A percentile compares a stretch with the other conserved stretches of the same genome.
These are phyloP conservation scores for Phylloscopus whistleri DNA, from an alignment of 2,113 vertebrate species.

Conservation along the genomic window DNA sequence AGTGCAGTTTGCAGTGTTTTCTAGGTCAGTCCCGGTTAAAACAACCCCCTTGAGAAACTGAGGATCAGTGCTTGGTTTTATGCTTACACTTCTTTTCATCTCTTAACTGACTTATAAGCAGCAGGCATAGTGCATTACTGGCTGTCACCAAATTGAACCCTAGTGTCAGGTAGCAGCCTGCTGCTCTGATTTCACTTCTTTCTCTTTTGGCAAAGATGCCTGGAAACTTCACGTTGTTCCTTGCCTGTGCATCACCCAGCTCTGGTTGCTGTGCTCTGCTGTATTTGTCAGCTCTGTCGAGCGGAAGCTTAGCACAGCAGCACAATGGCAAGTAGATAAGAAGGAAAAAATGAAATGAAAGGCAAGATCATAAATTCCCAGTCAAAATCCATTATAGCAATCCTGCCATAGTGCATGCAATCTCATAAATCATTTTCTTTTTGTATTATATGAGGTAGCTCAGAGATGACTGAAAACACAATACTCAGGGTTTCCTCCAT, in stretches of 20 bases:
- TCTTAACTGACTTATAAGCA: neutral
- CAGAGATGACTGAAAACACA: neutral
- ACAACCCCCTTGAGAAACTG: neutral
- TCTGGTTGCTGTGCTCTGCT: neutral
- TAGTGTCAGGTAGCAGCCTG: neutral
- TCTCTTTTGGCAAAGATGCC: neutral
- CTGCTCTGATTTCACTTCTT: neutral
- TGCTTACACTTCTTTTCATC: neutral
- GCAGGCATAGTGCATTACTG: neutral
- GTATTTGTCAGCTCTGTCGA: neutral
- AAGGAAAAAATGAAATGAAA: neutral
- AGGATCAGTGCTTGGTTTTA: neutral
- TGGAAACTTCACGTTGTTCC: neutral
- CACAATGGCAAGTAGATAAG: neutral
- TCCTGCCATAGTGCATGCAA: neutral
- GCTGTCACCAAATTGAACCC: neutral
- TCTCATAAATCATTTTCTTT: neutral
- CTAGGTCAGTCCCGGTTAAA: constrained; percentile 33
- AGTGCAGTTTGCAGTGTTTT: constrained; percentile 59
- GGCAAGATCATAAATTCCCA: neutral
- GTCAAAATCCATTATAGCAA: neutral
- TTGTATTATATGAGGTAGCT: neutral
- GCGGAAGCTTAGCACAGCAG: neutral
- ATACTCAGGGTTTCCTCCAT: neutral
- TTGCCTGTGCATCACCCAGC: neutral